Evolutionary conservation across 2,113 vertebrate species (phyloP).

Genomic region (Indri indri): DNA sequence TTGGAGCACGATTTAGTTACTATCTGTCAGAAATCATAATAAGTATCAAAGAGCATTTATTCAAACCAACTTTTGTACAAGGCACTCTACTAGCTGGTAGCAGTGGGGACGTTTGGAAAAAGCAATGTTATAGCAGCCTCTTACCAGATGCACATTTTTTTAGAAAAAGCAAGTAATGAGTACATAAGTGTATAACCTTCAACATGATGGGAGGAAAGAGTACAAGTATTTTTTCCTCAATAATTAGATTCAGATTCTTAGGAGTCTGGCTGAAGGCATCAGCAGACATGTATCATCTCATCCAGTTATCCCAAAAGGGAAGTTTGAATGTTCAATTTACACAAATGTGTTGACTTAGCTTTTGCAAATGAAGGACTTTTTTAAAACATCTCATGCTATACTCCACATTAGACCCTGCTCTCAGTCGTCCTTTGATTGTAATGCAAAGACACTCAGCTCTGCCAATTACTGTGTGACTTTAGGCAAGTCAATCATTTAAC

Average conservation of each 20-base stretch:
- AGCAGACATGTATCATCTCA: constrained; percentile 45
- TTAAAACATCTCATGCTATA: background rate
- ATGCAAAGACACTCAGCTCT: constrained; percentile 22
- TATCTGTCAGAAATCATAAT: constrained; percentile 59
- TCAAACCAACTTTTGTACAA: background rate
- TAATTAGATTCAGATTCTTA: constrained; percentile 70
- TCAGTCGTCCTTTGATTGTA: constrained; percentile 29
- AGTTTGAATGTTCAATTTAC: constrained; percentile 71
- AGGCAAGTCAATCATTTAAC: constrained; percentile 35
- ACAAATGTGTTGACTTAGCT: constrained; percentile 67
- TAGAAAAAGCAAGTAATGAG: constrained; percentile 66
- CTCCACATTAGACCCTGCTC: constrained; percentile 16
- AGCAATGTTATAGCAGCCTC: background rate
- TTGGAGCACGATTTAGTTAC: constrained; percentile 40
- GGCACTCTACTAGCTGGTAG: background rate
- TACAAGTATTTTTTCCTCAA: constrained; percentile 53
- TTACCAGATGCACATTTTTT: constrained; percentile 44
- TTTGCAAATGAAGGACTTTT: constrained; percentile 68
- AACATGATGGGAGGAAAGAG: constrained; percentile 51
- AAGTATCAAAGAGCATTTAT: constrained; percentile 50
- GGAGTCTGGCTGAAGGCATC: constrained; percentile 53
- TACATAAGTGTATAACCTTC: constrained; percentile 66
- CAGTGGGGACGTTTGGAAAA: constrained; percentile 14
- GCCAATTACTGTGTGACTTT: constrained; percentile 28
- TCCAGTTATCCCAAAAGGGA: constrained; percentile 69